Evolutionary conservation across 2,113 vertebrate genomes (phyloP).

Genomic region (Mola mola): DNA sequence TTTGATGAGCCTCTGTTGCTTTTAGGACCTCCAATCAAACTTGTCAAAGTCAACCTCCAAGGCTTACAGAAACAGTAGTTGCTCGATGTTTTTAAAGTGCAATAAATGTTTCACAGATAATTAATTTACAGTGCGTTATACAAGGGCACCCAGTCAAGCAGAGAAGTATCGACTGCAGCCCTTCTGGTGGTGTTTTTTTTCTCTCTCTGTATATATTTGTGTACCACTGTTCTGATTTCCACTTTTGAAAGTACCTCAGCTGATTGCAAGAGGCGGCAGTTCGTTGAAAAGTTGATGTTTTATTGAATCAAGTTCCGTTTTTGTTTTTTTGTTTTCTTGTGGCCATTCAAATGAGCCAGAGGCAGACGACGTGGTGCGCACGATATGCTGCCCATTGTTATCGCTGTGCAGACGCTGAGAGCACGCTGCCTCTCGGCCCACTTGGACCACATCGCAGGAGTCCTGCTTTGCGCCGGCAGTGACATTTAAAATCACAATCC

Average conservation of each 20-base stretch:
- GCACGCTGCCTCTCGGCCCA: slow-evolving; percentile 63
- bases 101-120: slow-evolving; percentile 12
- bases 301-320: slow-evolving; percentile 4
- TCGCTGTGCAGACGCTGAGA: slow-evolving; percentile 39
- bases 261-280: neutral
- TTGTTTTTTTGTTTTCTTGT: neutral
- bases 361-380: neutral
- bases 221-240: neutral
- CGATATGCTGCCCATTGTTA: slow-evolving; percentile 24
- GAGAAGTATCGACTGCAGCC: neutral
- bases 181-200: neutral
- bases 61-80: slow-evolving; percentile 13
- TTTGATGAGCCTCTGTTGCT: slow-evolving; percentile 24
- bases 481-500: slow-evolving; percentile 69
- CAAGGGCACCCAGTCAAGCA: slow-evolving; percentile 15
- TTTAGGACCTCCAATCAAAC: neutral
- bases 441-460: slow-evolving; percentile 42
- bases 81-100: slow-evolving; percentile 28
- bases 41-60: slow-evolving; percentile 13
- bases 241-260: slow-evolving; percentile 4
- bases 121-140: slow-evolving; percentile 15
- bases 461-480: slow-evolving; percentile 34
- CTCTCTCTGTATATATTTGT: neutral
- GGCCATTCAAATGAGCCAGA: neutral
- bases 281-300: slow-evolving; percentile 14